Base-by-base conservation (phyloP, 2,888 invertebrate genomes). In the Sminthurides aquaticus region DNA sequence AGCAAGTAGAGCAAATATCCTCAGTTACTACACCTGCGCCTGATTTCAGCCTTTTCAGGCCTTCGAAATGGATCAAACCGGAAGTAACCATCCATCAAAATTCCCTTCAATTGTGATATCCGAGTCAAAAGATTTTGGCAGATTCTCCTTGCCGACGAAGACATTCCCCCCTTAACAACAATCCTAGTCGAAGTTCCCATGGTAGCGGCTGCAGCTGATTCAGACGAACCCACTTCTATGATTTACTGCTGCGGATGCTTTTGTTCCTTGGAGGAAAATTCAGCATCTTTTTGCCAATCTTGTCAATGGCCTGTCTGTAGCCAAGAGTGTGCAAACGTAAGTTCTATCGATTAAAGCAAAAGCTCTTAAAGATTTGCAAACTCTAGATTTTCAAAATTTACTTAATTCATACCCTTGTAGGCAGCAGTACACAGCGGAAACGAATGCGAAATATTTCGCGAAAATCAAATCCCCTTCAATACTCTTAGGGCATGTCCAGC, bases 301-400 rank as follows among this genome's bases (percentile, higher is more conserved):
- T 70, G 70, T 28, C 60, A 56, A 18, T 70, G 70, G 70, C 70
- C 70, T 20, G 66, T 70, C 27, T 70, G 70, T 20, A 52, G 20
- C 52, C 5, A 20, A 8, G 18, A 20, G 52, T 52, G 52, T 20
- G 18, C 8, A 20, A 8, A 52, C 11, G 52, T 52, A 52, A 8
- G 18, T 5, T 20, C 5, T 20, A 52, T 18, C 5, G 20, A 15
- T 15, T 20, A 52, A 52, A 18, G 52, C 52, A 20, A 8, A 5
- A 52, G 52, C 52, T 22, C 20, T 52, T 15, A 15, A 20, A n/a
- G n/a, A n/a, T n/a, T n/a, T n/a, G n/a, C n/a, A n/a, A n/a, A n/a
- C n/a, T n/a, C n/a, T n/a, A n/a, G n/a, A n/a, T n/a, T n/a, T n/a
- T n/a, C n/a, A n/a, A n/a, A n/a, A n/a, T n/a, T n/a, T n/a, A n/a